Evolutionary conservation across 2,797 vertebrate genomes (phyloP).

Genomic region (Sparidentex hasta): DNA sequence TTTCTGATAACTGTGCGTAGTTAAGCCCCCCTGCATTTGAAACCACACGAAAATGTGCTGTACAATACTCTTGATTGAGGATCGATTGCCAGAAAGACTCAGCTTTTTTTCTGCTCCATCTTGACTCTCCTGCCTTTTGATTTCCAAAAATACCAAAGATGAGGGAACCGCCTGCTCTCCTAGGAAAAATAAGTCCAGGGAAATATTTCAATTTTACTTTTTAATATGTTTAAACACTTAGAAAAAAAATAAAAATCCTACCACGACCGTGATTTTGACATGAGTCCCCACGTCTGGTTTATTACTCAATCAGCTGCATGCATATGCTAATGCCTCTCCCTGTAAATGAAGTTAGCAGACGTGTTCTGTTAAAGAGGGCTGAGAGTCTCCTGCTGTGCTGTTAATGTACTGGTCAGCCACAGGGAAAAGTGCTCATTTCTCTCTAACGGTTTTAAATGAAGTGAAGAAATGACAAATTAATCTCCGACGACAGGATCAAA

Average conservation of each 20-base stretch:
- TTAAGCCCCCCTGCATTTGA: conserved; percentile 4
- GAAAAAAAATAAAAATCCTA: conserved; percentile 40
- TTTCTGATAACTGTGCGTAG: conserved; percentile 6
- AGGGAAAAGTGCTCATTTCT: conserved; percentile 67
- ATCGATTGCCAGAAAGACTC: background rate
- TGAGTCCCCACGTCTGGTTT: conserved; percentile 55
- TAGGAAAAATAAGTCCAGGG: background rate
- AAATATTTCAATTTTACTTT: conserved; percentile 44
- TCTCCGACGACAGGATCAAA: conserved; percentile 62
- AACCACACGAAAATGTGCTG: background rate
- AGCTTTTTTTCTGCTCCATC: background rate
- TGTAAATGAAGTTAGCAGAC: conserved; percentile 71
- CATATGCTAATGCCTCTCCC: conserved; percentile 67
- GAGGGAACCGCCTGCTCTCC: conserved; percentile 18
- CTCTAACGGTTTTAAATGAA: conserved; percentile 59
- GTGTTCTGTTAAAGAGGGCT: conserved; percentile 54
- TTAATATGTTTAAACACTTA: conserved; percentile 33
- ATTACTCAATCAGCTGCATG: conserved; percentile 65
- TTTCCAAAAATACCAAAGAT: conserved; percentile 13
- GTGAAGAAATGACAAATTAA: conserved; percentile 70
- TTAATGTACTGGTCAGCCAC: conserved; percentile 79
- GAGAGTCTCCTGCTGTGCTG: conserved; percentile 71
- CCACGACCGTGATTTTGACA: conserved; percentile 32
- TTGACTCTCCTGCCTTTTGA: conserved; percentile 17
- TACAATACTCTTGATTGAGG: background rate